These are phyloP conservation scores for Xerus inauris DNA, from an alignment of 2,113 vertebrate species.

Conservation along the genomic window DNA sequence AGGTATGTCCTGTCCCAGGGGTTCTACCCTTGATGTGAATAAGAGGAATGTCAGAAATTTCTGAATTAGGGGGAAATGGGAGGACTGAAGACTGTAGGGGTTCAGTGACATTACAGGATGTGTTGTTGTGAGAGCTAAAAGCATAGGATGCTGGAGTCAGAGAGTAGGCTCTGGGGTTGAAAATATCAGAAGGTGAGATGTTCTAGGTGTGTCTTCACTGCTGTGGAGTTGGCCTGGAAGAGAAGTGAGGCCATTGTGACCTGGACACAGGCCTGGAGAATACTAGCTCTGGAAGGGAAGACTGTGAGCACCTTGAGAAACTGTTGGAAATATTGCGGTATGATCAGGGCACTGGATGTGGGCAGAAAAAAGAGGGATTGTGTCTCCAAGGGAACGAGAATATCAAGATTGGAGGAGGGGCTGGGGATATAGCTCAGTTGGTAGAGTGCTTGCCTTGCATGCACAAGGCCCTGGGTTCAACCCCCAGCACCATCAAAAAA, in stretches of 20 bases:
- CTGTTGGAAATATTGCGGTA: not conserved
- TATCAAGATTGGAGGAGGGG: not conserved
- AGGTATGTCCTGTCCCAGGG: not conserved
- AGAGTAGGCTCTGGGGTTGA: not conserved
- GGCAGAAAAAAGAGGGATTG: not conserved
- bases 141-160: not conserved
- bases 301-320: not conserved
- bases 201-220: not conserved
- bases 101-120: not conserved
- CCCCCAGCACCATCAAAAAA: no score
- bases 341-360: not conserved
- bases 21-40: not conserved
- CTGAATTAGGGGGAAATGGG: not conserved
- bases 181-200: not conserved
- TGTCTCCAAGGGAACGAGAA: not conserved
- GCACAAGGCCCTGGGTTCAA: no score
- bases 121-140: not conserved
- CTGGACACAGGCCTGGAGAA: not conserved
- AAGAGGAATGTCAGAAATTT: not conserved
- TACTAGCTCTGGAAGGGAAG: not conserved
- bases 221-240: not conserved
- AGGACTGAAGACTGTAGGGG: not conserved
- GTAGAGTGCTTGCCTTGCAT: no score
- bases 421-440: no score
- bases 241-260: not conserved